Percentiles rank a stretch among this genome's conserved stretches.
phyloP scores from a whole-genome alignment of 2,888 invertebrate species.

The Temnothorax ravouxi region DNA sequence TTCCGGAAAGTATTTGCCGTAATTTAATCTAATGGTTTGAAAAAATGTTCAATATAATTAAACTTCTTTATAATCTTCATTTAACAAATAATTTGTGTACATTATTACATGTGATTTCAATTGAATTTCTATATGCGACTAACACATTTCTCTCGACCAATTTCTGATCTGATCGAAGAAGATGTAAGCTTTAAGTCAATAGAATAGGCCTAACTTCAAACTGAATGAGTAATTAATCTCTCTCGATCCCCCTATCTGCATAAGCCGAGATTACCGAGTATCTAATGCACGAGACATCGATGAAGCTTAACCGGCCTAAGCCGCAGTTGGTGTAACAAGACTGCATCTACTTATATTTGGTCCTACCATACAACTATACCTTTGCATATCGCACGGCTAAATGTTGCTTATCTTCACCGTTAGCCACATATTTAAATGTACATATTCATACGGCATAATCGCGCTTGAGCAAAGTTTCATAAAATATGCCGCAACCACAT shows the following conservation, averaged over 20 bases:
- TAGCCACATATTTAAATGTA: constrained; percentile 11
- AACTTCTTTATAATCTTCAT: no score
- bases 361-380: not conserved
- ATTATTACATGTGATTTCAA: not conserved
- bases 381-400: constrained; percentile 6
- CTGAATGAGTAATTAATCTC: constrained; percentile 83
- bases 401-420: constrained; percentile 1
- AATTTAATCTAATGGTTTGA: not conserved
- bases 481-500: constrained; percentile 2
- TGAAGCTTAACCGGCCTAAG: constrained; percentile 73
- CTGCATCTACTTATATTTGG: constrained; percentile 62
- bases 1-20: not conserved
- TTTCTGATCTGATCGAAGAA: constrained; percentile 26
- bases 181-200: constrained; percentile 72
- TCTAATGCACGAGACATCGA: constrained; percentile 75
- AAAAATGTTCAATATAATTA: not conserved
- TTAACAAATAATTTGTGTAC: no score
- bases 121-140: not conserved
- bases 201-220: constrained; percentile 74
- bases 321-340: constrained; percentile 73
- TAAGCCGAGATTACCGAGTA: constrained; percentile 81
- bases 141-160: not conserved
- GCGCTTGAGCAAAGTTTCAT: not conserved
- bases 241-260: constrained; percentile 80
- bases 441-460: constrained; percentile 41